Percentiles rank a stretch among this genome's conserved stretches.
Evolutionary conservation across 2,888 invertebrate genomes (phyloP).

Genomic region (Drosophila emarginata): DNA sequence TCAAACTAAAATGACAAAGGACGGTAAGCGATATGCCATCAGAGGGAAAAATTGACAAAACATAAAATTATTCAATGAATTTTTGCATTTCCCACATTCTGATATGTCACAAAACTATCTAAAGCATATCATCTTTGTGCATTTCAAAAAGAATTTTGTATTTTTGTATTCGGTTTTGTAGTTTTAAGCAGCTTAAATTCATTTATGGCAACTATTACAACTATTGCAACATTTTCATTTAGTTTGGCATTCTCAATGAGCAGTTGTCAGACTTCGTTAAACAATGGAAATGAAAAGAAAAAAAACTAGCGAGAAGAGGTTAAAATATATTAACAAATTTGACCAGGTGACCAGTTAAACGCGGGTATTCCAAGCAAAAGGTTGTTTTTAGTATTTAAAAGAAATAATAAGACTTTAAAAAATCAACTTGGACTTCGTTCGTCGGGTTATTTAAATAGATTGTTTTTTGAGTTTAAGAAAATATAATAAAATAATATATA

Average conservation of each 20-base stretch:
- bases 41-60: background rate
- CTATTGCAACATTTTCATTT: slow-evolving; percentile 27
- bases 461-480: background rate
- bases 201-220: slow-evolving; percentile 18
- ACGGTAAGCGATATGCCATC: slow-evolving; percentile 47
- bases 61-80: background rate
- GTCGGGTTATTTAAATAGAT: background rate
- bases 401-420: background rate
- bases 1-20: slow-evolving; percentile 41
- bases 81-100: background rate
- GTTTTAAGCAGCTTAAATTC: slow-evolving; percentile 26
- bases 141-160: background rate
- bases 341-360: slow-evolving; percentile 43
- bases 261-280: slow-evolving; percentile 53
- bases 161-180: background rate
- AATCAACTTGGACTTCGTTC: background rate
- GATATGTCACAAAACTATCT: background rate
- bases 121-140: background rate
- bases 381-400: slow-evolving; percentile 25
- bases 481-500: too few species aligned
- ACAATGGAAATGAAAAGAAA: slow-evolving; percentile 12
- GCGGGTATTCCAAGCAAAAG: slow-evolving; percentile 30
- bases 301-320: slow-evolving; percentile 57
- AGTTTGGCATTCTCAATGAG: slow-evolving; percentile 53
- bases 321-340: slow-evolving; percentile 32